Percentiles rank a stretch among this genome's conserved stretches.
Evolutionary conservation across 1,140 invertebrate species (phyloP).

Genomic region (Hylyphantes graminicola): DNA sequence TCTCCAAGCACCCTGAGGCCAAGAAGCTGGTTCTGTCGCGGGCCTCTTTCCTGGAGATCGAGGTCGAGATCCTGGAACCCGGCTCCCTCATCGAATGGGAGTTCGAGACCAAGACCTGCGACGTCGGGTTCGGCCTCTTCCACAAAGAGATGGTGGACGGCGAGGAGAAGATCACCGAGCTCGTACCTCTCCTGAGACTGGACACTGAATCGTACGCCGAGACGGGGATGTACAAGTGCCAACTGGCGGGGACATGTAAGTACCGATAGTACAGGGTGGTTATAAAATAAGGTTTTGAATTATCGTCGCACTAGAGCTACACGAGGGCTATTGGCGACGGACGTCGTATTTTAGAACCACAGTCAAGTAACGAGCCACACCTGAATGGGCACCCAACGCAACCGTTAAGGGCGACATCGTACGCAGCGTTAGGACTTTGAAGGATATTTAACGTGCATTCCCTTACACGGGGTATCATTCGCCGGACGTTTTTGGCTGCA

Average conservation of each 20-base stretch:
- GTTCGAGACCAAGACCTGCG: neutral
- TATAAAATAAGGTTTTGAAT: too few relatives aligned
- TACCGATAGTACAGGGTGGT: too few relatives aligned
- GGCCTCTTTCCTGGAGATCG: neutral
- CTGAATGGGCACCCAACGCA: too few relatives aligned
- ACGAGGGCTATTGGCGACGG: too few relatives aligned
- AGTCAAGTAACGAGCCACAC: too few relatives aligned
- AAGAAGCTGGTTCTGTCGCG: neutral
- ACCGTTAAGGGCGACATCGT: too few relatives aligned
- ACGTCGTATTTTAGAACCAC: too few relatives aligned
- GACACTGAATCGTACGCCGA: slow-evolving; percentile 42
- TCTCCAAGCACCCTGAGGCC: neutral
- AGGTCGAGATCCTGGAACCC: neutral
- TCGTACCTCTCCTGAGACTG: slow-evolving; percentile 15
- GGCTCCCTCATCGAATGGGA: neutral
- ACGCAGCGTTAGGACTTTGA: too few relatives aligned
- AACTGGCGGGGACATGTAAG: slow-evolving; percentile 45
- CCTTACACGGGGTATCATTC: too few relatives aligned
- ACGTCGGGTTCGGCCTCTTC: neutral
- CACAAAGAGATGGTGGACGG: slow-evolving; percentile 14
- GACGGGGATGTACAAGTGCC: slow-evolving; percentile 26
- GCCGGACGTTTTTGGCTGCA: too few relatives aligned
- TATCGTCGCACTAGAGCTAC: too few relatives aligned
- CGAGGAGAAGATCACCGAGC: slow-evolving; percentile 20
- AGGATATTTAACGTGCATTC: too few relatives aligned